These are phyloP conservation scores for Drosophila pseudotalamancana DNA, from an alignment of 2,888 invertebrate species.

Conservation along the genomic window DNA sequence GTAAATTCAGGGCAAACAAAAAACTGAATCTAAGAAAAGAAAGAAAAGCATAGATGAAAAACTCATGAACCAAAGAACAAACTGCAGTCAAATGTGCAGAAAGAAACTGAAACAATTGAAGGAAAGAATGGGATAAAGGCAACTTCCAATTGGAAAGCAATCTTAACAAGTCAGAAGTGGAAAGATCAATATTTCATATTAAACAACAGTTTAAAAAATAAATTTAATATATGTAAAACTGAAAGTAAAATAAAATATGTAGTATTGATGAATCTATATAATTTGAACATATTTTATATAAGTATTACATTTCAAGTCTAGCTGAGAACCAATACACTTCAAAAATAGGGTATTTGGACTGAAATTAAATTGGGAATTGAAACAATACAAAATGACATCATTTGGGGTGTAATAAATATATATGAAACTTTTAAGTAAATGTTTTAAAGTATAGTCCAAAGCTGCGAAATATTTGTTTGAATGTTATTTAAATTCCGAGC, in stretches of 20 bases:
- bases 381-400: conserved; percentile 32
- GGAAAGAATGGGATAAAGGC: too few relatives aligned
- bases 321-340: not conserved
- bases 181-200: conserved; percentile 48
- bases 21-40: conserved; percentile 11
- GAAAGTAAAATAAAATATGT: not conserved
- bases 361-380: conserved; percentile 17
- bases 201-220: conserved; percentile 50
- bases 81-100: conserved; percentile 39
- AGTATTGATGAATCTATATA: too few relatives aligned
- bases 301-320: too few relatives aligned
- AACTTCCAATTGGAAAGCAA: conserved; percentile 5
- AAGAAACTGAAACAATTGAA: conserved; percentile 34
- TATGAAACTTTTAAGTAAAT: conserved; percentile 3
- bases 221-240: conserved; percentile 12
- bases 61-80: conserved; percentile 20
- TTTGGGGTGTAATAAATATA: conserved; percentile 10
- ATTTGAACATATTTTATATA: too few relatives aligned
- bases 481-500: not conserved
- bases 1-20: conserved; percentile 62
- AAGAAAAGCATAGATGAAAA: conserved; percentile 6
- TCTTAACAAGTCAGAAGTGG: conserved; percentile 46
- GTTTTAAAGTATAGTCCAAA: not conserved
- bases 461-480: not conserved
- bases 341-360: too few relatives aligned